Conservation (phyloP, 2,888 invertebrate species). For the Phaedon cochleariae region DNA sequence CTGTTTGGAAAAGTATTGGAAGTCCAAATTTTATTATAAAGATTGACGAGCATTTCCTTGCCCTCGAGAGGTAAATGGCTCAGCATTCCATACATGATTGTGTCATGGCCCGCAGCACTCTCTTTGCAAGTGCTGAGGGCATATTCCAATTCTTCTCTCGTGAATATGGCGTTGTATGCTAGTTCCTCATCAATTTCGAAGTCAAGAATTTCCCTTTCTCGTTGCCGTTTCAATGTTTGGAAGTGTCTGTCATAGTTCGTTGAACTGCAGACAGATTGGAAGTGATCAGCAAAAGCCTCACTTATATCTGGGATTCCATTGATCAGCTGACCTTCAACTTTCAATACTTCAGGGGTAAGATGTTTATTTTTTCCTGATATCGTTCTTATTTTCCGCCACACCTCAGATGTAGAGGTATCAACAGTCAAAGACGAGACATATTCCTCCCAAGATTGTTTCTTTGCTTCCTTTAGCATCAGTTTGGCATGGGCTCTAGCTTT, state of each 20-base stretch:
- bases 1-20: background rate
- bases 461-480: background rate
- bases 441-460: background rate
- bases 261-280: background rate
- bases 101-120: background rate
- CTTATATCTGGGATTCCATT: background rate
- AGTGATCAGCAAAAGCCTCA: no score
- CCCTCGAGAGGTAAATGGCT: background rate
- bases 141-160: background rate
- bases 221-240: background rate
- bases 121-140: background rate
- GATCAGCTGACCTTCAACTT: background rate
- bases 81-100: background rate
- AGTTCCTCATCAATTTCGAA: background rate
- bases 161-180: background rate
- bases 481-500: constrained; percentile 3
- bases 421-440: constrained; percentile 5
- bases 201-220: background rate
- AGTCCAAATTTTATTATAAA: background rate
- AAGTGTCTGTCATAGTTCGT: background rate
- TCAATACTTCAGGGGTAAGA: background rate
- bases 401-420: background rate
- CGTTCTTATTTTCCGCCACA: background rate
- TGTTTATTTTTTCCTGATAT: constrained; percentile 3
- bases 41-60: background rate